Conservation (phyloP, 1,140 invertebrate species). For the Agrypnia vestita region DNA sequence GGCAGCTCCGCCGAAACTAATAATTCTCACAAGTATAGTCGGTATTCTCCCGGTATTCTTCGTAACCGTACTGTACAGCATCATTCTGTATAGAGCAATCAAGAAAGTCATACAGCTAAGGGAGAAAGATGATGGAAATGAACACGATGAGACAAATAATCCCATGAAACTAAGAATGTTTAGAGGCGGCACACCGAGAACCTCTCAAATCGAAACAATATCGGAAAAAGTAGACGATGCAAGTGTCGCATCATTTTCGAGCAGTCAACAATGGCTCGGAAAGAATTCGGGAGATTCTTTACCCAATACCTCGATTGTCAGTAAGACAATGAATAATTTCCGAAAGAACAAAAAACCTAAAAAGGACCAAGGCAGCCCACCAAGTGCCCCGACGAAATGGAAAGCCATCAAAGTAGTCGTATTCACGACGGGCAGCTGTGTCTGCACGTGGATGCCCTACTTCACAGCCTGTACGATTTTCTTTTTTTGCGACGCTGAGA, state of each 20-base stretch:
- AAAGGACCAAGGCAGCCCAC: background rate
- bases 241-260: background rate
- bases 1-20: constrained; percentile 69
- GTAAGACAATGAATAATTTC: constrained; percentile 7
- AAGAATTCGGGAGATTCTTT: background rate
- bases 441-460: constrained; percentile 70
- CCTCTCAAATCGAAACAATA: background rate
- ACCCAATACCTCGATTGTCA: background rate
- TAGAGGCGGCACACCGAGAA: constrained; percentile 12
- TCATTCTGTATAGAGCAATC: constrained; percentile 63
- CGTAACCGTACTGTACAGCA: constrained; percentile 72
- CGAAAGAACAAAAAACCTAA: background rate
- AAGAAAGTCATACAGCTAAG: constrained; percentile 49
- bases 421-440: constrained; percentile 74
- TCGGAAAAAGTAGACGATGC: background rate
- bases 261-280: background rate
- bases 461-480: constrained; percentile 71
- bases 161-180: constrained; percentile 33
- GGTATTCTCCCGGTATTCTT: constrained; percentile 73
- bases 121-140: constrained; percentile 15
- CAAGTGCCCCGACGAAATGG: constrained; percentile 70
- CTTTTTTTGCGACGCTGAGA: constrained; percentile 69
- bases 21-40: constrained; percentile 71
- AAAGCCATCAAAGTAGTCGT: constrained; percentile 74
- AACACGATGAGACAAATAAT: background rate